phyloP scores from a whole-genome alignment of 2,797 vertebrate genomes.

The Poecilia velifera region DNA sequence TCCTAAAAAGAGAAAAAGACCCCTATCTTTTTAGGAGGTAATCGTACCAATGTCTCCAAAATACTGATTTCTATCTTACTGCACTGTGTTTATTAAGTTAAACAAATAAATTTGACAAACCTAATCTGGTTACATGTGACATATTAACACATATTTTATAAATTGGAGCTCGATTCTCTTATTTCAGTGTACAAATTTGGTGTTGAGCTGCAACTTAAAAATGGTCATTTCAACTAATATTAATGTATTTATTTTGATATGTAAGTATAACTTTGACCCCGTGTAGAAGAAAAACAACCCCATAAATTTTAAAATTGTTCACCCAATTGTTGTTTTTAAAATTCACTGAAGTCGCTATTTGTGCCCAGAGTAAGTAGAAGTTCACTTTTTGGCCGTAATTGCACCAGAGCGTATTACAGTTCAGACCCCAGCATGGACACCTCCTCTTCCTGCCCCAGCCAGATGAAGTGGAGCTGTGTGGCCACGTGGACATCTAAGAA shows the following conservation, averaged over 20 bases:
- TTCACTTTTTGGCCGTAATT: not conserved
- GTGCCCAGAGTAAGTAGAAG: not conserved
- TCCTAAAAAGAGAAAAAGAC: too few species aligned
- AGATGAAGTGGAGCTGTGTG: constrained; percentile 26
- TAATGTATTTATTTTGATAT: not conserved
- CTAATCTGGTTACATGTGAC: too few species aligned
- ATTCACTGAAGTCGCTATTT: not conserved
- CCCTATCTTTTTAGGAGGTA: too few species aligned
- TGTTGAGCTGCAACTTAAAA: not conserved
- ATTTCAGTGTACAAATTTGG: not conserved
- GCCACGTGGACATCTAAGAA: constrained; percentile 58
- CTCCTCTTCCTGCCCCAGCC: constrained; percentile 19
- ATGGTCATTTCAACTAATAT: not conserved
- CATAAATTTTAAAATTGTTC: not conserved
- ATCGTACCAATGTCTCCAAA: too few species aligned
- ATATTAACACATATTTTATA: too few species aligned
- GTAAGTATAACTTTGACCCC: not conserved
- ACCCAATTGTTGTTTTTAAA: not conserved
- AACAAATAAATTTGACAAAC: too few species aligned
- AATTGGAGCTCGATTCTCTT: too few species aligned
- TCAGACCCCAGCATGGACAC: constrained; percentile 18
- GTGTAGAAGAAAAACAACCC: not conserved
- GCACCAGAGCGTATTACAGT: constrained; percentile 9
- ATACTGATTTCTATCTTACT: too few species aligned
- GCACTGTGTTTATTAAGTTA: too few species aligned